Conservation (phyloP, 2,888 invertebrate species). For the Elegia similella region DNA sequence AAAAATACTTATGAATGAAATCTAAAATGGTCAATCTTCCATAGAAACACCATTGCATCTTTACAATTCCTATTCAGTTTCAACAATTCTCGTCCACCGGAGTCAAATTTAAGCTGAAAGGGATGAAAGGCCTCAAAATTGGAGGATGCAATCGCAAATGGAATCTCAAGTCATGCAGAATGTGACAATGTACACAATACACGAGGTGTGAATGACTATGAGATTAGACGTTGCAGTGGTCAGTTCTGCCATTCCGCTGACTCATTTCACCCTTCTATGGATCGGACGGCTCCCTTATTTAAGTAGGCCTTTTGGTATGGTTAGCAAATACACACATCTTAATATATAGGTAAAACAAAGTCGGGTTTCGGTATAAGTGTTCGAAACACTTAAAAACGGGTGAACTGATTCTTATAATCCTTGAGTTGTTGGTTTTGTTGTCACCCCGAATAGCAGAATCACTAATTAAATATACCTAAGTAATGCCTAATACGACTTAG, state of each 20-base stretch:
- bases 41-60: constrained; percentile 13
- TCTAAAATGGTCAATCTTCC: constrained; percentile 18
- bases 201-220: constrained; percentile 30
- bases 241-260: constrained; percentile 23
- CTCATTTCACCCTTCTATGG: constrained; percentile 24
- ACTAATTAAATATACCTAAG: too few species aligned
- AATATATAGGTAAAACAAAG: too few species aligned
- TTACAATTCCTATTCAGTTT: neutral
- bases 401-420: too few species aligned
- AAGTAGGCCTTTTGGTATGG: constrained; percentile 19
- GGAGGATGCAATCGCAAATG: constrained; percentile 27
- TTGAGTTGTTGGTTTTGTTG: too few species aligned
- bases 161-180: constrained; percentile 35
- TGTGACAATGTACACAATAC: constrained; percentile 33
- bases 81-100: neutral
- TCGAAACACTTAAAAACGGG: too few species aligned
- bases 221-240: constrained; percentile 16
- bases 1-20: constrained; percentile 23
- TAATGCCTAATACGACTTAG: too few species aligned
- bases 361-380: too few species aligned
- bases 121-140: constrained; percentile 26
- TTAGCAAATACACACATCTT: constrained; percentile 19
- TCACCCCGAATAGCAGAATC: too few species aligned
- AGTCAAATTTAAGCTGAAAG: constrained; percentile 23
- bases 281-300: constrained; percentile 13